Percentiles rank a stretch among this genome's conserved stretches.
phyloP scores from a whole-genome alignment of 2,113 vertebrate genomes.

The Eudyptes chrysolophus region DNA sequence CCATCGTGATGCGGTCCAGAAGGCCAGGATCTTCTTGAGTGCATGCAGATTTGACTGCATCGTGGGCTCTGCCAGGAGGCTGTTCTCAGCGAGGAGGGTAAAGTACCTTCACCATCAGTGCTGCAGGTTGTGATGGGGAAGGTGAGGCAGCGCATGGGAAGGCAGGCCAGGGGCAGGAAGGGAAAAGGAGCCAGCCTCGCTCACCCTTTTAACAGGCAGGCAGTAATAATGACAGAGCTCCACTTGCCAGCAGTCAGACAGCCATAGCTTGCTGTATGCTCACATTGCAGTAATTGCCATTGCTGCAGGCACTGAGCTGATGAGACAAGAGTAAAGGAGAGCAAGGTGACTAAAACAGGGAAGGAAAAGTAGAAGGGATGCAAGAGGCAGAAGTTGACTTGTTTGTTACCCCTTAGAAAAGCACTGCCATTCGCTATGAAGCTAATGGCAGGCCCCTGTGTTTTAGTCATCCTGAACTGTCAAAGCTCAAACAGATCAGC shows the following conservation, averaged over 20 bases:
- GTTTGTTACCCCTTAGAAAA: background rate
- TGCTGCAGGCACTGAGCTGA: background rate
- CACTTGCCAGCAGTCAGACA: background rate
- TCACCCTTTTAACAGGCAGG: conserved; percentile 31
- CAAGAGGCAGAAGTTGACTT: background rate
- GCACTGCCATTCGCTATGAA: background rate
- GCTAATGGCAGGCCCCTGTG: fast-evolving
- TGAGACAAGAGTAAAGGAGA: background rate
- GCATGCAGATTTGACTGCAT: conserved; percentile 29
- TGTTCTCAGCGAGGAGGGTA: background rate
- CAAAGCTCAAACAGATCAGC: background rate
- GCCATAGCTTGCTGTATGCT: background rate
- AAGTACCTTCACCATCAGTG: background rate
- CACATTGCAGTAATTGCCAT: background rate
- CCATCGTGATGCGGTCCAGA: background rate
- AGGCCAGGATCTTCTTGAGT: conserved; percentile 6
- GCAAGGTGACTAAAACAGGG: background rate
- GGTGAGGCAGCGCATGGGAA: background rate
- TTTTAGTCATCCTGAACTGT: background rate
- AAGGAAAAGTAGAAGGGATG: background rate
- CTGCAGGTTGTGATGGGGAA: background rate
- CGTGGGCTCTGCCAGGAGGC: background rate
- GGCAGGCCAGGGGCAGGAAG: background rate
- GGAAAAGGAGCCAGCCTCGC: background rate
- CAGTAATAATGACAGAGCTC: background rate